Evolutionary conservation across 1,140 invertebrate genomes (phyloP).

Genomic region (Zaprionus ghesquierei): DNA sequence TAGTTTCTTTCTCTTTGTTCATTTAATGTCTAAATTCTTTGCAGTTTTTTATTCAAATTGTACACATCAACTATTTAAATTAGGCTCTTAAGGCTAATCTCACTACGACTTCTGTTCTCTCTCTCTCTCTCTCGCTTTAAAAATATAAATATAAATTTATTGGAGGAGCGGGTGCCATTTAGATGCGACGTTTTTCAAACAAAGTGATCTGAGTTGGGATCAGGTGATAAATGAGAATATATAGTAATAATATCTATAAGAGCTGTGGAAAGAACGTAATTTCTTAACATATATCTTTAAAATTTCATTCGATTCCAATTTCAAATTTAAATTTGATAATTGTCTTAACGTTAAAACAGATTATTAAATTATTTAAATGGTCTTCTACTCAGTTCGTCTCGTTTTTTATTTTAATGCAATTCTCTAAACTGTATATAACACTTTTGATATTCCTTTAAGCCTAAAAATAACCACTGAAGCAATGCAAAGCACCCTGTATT

Average conservation of each 20-base stretch:
- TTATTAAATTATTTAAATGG: not conserved
- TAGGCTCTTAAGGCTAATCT: conserved; percentile 75
- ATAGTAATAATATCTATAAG: not conserved
- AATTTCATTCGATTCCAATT: not conserved
- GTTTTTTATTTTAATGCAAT: not conserved
- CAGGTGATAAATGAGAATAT: not conserved
- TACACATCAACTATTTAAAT: conserved; percentile 70
- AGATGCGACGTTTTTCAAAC: conserved; percentile 8
- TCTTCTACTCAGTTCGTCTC: conserved; percentile 30
- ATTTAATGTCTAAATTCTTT: conserved; percentile 79
- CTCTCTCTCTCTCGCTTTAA: conserved; percentile 16
- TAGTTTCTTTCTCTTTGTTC: conserved; percentile 67
- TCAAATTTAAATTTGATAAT: not conserved
- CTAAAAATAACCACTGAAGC: conserved; percentile 20
- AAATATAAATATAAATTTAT: conserved; percentile 45
- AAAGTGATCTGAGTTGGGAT: not conserved
- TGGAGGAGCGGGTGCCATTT: conserved; percentile 25
- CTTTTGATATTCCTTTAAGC: conserved; percentile 7
- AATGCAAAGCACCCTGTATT: conserved; percentile 44
- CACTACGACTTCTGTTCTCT: conserved; percentile 58
- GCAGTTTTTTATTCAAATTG: conserved; percentile 60
- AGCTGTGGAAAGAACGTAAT: not conserved
- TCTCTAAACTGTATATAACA: conserved; percentile 19
- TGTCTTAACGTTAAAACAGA: not conserved
- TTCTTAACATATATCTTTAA: not conserved